Evolutionary conservation across 2,888 invertebrate species (phyloP).

Genomic region (Drosophila sordidula): DNA sequence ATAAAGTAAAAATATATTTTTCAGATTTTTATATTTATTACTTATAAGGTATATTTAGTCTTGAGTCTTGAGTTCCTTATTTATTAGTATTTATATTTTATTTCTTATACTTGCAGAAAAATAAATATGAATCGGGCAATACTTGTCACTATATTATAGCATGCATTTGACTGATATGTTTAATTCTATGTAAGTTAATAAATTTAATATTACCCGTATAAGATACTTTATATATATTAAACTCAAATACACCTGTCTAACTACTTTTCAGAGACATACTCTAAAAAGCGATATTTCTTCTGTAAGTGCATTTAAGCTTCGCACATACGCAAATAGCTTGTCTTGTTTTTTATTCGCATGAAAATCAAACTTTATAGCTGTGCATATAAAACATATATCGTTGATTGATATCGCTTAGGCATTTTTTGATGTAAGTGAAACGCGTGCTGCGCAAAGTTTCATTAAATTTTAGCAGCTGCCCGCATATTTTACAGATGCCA

Average conservation of each 20-base stretch:
- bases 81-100: neutral
- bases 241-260: too few relatives aligned
- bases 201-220: too few relatives aligned
- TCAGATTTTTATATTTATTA: too few relatives aligned
- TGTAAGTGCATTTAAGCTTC: constrained; percentile 17
- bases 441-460: constrained; percentile 56
- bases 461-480: constrained; percentile 59
- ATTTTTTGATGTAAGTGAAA: constrained; percentile 59
- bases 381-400: constrained; percentile 48
- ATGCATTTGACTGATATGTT: too few relatives aligned
- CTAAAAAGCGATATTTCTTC: neutral
- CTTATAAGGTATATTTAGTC: too few relatives aligned
- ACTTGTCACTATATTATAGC: too few relatives aligned
- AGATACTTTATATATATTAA: too few relatives aligned
- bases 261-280: too few relatives aligned
- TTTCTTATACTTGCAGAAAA: neutral
- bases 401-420: constrained; percentile 72
- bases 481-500: constrained; percentile 44
- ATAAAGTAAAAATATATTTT: too few relatives aligned
- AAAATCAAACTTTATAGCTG: constrained; percentile 63
- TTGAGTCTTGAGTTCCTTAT: too few relatives aligned
- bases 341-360: constrained; percentile 17
- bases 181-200: too few relatives aligned
- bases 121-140: too few relatives aligned
- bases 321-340: neutral